These are phyloP conservation scores for Uropetala carovei DNA, from an alignment of 2,888 invertebrate genomes.

Conservation along the genomic window DNA sequence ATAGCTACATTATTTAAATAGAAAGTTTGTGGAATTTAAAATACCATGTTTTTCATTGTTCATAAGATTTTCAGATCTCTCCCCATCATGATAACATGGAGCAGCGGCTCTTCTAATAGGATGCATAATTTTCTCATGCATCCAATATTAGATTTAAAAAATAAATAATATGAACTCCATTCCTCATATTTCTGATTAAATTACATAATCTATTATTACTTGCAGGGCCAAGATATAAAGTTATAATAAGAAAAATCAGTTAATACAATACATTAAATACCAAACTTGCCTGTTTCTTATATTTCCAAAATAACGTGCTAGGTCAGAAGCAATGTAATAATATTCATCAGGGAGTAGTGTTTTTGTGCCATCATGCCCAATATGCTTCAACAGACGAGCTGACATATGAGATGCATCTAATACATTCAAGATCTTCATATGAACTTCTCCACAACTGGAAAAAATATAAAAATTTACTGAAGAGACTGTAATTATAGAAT, in stretches of 20 bases:
- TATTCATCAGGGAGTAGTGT: constrained; percentile 69
- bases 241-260: not conserved
- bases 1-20: too few relatives aligned
- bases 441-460: constrained; percentile 76
- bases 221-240: not conserved
- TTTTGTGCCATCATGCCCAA: constrained; percentile 70
- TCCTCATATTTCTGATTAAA: not conserved
- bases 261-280: not conserved
- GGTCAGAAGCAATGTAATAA: constrained; percentile 68
- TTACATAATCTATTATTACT: not conserved
- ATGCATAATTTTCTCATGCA: too few relatives aligned
- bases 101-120: too few relatives aligned
- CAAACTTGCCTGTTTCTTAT: constrained; percentile 70
- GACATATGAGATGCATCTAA: constrained; percentile 81
- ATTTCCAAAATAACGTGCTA: constrained; percentile 71
- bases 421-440: constrained; percentile 79
- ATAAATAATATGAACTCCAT: not conserved
- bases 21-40: too few relatives aligned
- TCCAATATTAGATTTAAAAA: not conserved
- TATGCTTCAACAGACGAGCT: constrained; percentile 77
- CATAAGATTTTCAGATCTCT: too few relatives aligned
- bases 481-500: too few relatives aligned
- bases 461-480: constrained; percentile 58
- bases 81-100: too few relatives aligned
- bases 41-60: too few relatives aligned